phyloP scores from a whole-genome alignment of 2,888 invertebrate genomes.

The Yponomeuta plumbellus region DNA sequence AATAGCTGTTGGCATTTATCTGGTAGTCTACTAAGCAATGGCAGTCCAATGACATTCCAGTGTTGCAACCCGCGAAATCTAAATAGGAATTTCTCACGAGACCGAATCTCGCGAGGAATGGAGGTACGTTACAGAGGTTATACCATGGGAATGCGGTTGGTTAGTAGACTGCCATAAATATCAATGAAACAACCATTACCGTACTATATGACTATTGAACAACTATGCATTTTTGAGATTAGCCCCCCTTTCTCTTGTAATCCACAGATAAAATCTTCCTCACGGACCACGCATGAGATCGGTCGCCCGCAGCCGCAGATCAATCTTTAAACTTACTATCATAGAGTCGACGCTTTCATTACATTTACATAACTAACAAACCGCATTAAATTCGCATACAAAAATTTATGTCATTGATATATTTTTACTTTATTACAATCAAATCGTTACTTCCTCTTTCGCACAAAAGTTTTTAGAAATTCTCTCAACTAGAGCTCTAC shows the following conservation, averaged over 20 bases:
- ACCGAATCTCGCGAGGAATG: too few relatives aligned
- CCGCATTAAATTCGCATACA: slow-evolving; percentile 25
- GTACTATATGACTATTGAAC: too few relatives aligned
- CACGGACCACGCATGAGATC: background rate
- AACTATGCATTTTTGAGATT: too few relatives aligned
- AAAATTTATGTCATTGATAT: slow-evolving; percentile 32
- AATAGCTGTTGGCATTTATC: too few relatives aligned
- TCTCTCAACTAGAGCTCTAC: slow-evolving; percentile 13
- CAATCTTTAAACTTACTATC: background rate
- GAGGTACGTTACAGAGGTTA: too few relatives aligned
- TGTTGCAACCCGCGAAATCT: too few relatives aligned
- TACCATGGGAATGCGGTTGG: too few relatives aligned
- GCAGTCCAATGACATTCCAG: too few relatives aligned
- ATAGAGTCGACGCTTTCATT: slow-evolving; percentile 7
- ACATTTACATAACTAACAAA: slow-evolving; percentile 1
- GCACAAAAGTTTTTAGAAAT: slow-evolving; percentile 8
- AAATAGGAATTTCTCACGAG: too few relatives aligned
- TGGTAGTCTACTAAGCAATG: too few relatives aligned
- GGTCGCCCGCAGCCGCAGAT: slow-evolving; percentile 5
- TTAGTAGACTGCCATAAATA: too few relatives aligned
- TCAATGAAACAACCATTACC: too few relatives aligned
- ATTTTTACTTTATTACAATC: slow-evolving; percentile 19
- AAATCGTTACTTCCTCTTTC: background rate
- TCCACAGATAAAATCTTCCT: background rate
- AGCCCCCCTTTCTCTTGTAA: background rate